phyloP scores from a whole-genome alignment of 2,113 vertebrate species.

The Herpetotheres cachinnans region DNA sequence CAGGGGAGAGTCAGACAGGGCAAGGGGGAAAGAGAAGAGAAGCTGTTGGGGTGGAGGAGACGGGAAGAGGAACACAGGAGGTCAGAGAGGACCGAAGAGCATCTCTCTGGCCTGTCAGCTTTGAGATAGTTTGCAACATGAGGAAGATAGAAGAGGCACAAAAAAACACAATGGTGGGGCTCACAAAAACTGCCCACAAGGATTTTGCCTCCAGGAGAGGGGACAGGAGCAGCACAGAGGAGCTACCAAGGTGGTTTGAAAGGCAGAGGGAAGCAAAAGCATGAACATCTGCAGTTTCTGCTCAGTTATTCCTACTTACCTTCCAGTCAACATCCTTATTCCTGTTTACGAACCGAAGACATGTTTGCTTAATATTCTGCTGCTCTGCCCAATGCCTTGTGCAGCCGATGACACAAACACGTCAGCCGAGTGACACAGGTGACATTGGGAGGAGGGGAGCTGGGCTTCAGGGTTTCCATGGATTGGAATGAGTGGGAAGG shows the following conservation, averaged over 20 bases:
- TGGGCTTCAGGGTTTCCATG: rapidly evolving
- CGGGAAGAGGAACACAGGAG: neutral
- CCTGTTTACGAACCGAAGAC: neutral
- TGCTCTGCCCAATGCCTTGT: neutral
- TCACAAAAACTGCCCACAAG: neutral
- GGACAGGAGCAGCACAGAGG: rapidly evolving
- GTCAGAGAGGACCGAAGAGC: neutral
- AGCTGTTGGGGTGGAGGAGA: neutral
- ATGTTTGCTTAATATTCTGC: neutral
- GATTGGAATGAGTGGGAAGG: neutral
- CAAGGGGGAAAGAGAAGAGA: neutral
- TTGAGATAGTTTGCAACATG: neutral
- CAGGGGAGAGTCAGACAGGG: neutral
- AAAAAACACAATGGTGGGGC: neutral
- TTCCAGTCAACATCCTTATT: neutral
- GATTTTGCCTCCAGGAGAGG: neutral
- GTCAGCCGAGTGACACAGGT: rapidly evolving
- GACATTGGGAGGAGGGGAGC: neutral
- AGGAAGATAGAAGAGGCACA: neutral
- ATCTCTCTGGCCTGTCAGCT: neutral
- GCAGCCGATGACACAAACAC: neutral
- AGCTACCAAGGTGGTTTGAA: neutral
- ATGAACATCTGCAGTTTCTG: neutral
- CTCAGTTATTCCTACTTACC: neutral
- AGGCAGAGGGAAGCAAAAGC: neutral